Conservation (phyloP, 2,113 vertebrate species). For the Holacanthus passer region DNA sequence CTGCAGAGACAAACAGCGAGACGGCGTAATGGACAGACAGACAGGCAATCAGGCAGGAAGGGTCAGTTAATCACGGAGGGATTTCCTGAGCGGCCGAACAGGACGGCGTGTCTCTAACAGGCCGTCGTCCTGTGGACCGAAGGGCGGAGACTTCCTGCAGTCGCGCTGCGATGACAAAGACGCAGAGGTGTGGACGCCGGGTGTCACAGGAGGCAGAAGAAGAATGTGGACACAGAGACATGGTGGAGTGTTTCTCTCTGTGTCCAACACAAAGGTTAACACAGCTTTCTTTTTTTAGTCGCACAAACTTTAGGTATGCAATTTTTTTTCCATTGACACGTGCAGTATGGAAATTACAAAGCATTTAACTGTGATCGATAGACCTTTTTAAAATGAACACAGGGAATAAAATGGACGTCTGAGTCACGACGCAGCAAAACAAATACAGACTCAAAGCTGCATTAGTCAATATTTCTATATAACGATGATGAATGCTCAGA, state of each 20-base stretch:
- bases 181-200: conserved; percentile 27
- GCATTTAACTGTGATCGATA: too few species aligned
- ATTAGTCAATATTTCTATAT: background rate
- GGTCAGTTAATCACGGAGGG: conserved; percentile 53
- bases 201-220: background rate
- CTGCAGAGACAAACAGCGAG: conserved; percentile 22
- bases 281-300: background rate
- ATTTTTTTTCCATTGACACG: too few species aligned
- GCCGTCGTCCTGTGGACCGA: background rate
- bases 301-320: too few species aligned
- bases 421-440: background rate
- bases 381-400: background rate
- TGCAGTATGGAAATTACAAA: too few species aligned
- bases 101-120: conserved; percentile 25
- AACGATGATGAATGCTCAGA: too few species aligned
- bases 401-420: too few species aligned
- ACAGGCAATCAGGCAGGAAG: conserved; percentile 35
- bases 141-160: conserved; percentile 61
- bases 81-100: conserved; percentile 55
- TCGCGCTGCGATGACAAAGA: conserved; percentile 1
- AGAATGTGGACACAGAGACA: conserved; percentile 5
- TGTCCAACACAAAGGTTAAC: background rate
- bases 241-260: background rate
- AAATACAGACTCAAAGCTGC: background rate
- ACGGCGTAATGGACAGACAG: conserved; percentile 2